Evolutionary conservation across 1,140 invertebrate species (phyloP), one percentile per base, ranked within the genome.

Genomic region (Cherax quadricarinatus): DNA sequence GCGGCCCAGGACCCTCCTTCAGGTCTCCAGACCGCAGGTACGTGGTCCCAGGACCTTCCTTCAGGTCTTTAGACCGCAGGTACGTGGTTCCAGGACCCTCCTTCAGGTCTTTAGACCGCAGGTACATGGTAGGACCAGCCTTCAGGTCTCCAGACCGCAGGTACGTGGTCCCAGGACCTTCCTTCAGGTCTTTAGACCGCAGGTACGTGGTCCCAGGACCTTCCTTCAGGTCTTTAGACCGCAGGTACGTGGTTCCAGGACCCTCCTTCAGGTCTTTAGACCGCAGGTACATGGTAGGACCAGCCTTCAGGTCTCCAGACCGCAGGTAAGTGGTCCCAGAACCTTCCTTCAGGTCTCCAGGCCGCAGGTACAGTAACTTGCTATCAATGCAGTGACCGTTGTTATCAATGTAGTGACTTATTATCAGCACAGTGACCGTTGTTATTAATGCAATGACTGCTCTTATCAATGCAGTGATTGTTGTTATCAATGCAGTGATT

Each of bases 1-100:
- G 21, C 24, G 86, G n/a, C 70, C 86, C 10, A 21, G 86, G 9
- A 75, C 86, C 9, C 51, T 88, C 16, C 75, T 88, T 10, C 86
- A 88, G 51, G 57, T 80, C 24, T 30, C 49, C 6, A 49, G 30
- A 16, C 86, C 60, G 18, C 53, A 79, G 86, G 86, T 62, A 62
- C 10, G 53, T 14, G 4, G 12, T 16, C n/a, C n/a, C n/a, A 10
- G 18, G 62, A 21, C 12, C 62, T 1, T 5, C 18, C 62, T 21
- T 18, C 62, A 66, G 16, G 62, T 66, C 62, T 5, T 9, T 9
- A 18, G 18, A 5, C 62, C 10, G 53, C 62, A 79, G 73, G 51
- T 51, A 24, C 30, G 30, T 1, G 49, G 78, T 4, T 49, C 86
- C 21, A 16, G 78, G 7, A 75, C 86, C 10, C 24, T 88, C 16